Percentiles rank a stretch among this genome's conserved stretches.
phyloP scores from a whole-genome alignment of 2,113 vertebrate species.

The Elanoides forficatus region DNA sequence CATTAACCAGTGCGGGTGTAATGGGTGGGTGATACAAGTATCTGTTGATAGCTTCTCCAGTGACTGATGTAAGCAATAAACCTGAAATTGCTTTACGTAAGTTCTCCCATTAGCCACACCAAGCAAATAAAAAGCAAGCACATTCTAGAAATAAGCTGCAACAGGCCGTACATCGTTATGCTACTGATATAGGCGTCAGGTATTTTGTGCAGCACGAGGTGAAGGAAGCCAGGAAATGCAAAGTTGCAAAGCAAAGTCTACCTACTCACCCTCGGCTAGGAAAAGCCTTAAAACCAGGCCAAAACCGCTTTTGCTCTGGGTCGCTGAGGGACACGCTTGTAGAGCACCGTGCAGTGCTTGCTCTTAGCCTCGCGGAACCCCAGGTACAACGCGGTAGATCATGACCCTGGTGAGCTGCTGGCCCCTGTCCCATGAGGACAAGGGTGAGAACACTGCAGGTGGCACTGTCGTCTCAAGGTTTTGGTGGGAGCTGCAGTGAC shows the following conservation, averaged over 20 bases:
- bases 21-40: slow-evolving; percentile 41
- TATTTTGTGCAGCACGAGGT: not conserved
- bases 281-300: not conserved
- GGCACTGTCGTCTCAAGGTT: not conserved
- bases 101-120: not conserved
- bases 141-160: slow-evolving; percentile 23
- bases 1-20: not conserved
- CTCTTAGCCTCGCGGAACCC: rapidly evolving
- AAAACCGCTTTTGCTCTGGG: not conserved
- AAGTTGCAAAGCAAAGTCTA: not conserved
- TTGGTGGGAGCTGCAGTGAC: not conserved
- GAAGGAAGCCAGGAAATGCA: not conserved
- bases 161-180: not conserved
- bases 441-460: not conserved
- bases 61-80: slow-evolving; percentile 36
- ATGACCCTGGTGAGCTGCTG: not conserved
- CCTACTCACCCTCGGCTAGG: not conserved
- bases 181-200: not conserved
- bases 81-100: not conserved
- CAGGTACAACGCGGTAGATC: not conserved
- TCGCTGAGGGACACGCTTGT: not conserved
- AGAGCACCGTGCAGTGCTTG: rapidly evolving
- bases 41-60: not conserved
- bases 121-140: slow-evolving; percentile 51
- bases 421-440: not conserved